A percentile compares a stretch with the other conserved stretches of the same genome.
These are phyloP conservation scores for Crotalus tigris DNA, from an alignment of 2,113 vertebrate species.

Conservation along the genomic window DNA sequence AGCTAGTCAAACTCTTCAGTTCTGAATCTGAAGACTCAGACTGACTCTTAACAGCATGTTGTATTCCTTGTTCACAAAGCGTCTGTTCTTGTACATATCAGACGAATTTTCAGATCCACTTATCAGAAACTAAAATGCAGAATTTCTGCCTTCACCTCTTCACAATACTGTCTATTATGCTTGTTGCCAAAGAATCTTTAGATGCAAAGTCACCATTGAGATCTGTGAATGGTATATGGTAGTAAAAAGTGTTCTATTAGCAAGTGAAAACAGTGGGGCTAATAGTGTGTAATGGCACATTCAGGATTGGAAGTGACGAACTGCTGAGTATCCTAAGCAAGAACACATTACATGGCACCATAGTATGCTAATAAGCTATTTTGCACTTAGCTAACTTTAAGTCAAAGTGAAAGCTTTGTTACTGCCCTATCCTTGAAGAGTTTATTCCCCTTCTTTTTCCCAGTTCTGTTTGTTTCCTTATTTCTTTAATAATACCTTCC, in stretches of 20 bases:
- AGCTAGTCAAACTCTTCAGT: neutral
- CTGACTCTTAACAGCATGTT: neutral
- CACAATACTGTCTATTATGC: neutral
- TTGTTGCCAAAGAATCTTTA: neutral
- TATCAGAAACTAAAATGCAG: neutral
- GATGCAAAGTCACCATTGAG: neutral
- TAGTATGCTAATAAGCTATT: neutral
- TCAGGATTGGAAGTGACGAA: neutral
- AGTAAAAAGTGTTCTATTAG: neutral
- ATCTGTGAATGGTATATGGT: neutral
- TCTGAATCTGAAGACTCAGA: neutral
- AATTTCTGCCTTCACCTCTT: neutral
- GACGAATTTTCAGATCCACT: neutral
- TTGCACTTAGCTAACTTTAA: neutral
- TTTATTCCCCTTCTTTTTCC: neutral
- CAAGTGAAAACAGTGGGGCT: neutral
- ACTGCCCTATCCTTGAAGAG: neutral
- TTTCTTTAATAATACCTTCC: neutral
- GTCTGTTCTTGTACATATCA: neutral
- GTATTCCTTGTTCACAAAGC: neutral
- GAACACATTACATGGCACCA: neutral
- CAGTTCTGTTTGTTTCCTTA: neutral
- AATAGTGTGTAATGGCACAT: neutral
- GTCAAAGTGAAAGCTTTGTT: neutral
- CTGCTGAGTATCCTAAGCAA: neutral